Percentiles rank a stretch among this genome's conserved stretches.
These are phyloP conservation scores for Mayetiola destructor DNA, from an alignment of 2,888 invertebrate genomes.

Conservation along the genomic window DNA sequence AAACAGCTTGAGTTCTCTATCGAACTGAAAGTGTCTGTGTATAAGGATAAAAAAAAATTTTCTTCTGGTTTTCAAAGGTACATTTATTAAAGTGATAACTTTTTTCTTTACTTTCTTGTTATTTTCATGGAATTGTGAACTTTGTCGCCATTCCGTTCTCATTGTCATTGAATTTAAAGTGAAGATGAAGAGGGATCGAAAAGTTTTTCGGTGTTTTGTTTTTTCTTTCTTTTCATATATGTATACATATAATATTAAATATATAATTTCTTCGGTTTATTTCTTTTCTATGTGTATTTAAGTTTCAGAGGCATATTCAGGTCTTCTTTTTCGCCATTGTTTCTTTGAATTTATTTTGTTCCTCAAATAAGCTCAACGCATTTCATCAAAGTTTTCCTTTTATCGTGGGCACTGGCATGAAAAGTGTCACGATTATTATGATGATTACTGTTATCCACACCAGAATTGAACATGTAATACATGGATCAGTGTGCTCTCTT, in stretches of 20 bases:
- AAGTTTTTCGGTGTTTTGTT: not conserved
- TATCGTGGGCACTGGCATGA: not conserved
- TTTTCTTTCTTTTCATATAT: not conserved
- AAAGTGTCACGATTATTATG: constrained; percentile 4
- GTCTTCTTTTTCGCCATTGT: not conserved
- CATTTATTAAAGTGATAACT: constrained; percentile 2
- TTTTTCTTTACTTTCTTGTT: too few relatives aligned
- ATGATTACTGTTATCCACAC: constrained; percentile 2
- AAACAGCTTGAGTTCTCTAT: not conserved
- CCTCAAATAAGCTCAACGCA: not conserved
- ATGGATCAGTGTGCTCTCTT: not conserved
- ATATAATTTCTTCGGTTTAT: not conserved
- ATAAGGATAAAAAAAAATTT: not conserved
- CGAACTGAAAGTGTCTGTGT: not conserved
- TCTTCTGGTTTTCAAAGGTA: not conserved
- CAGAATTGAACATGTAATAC: too few relatives aligned
- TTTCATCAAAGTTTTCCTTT: constrained; percentile 3
- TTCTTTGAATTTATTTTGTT: too few relatives aligned
- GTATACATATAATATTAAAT: too few relatives aligned
- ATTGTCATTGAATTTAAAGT: not conserved
- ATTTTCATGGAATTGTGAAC: not conserved
- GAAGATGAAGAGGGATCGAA: not conserved
- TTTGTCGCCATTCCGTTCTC: not conserved
- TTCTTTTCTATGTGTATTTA: not conserved
- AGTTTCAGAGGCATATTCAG: not conserved